These are phyloP conservation scores for Drosophila nr. perissopoda DNA, from an alignment of 2,888 invertebrate genomes.

Conservation along the genomic window DNA sequence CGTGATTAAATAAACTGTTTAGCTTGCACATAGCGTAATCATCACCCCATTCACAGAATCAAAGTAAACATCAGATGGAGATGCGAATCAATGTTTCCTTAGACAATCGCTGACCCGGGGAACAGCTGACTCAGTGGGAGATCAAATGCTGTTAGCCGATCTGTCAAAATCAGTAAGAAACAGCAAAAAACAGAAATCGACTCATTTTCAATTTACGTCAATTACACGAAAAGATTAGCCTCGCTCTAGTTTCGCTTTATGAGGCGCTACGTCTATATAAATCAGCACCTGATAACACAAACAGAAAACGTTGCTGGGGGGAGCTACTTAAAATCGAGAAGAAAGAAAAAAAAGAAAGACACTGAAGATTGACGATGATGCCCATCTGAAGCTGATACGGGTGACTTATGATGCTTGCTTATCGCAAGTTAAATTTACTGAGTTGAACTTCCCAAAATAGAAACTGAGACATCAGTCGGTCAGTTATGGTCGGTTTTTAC, in stretches of 20 bases:
- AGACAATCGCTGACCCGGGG: slow-evolving; percentile 9
- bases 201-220: slow-evolving; percentile 71
- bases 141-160: slow-evolving; percentile 41
- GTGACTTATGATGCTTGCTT: slow-evolving; percentile 23
- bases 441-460: slow-evolving; percentile 46
- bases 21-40: not conserved
- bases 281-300: slow-evolving; percentile 65
- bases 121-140: slow-evolving; percentile 40
- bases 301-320: slow-evolving; percentile 48
- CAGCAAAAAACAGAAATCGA: slow-evolving; percentile 41
- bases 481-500: slow-evolving; percentile 42
- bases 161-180: slow-evolving; percentile 20
- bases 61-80: slow-evolving; percentile 9
- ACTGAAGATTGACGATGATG: slow-evolving; percentile 17
- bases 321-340: slow-evolving; percentile 5
- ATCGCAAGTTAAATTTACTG: slow-evolving; percentile 37
- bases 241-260: slow-evolving; percentile 67
- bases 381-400: slow-evolving; percentile 17
- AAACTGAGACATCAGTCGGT: slow-evolving; percentile 27
- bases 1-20: slow-evolving; percentile 7
- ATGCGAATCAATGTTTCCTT: slow-evolving; percentile 26
- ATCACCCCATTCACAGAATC: slow-evolving; percentile 16
- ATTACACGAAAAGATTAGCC: slow-evolving; percentile 75
- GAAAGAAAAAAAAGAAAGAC: slow-evolving; percentile 8
- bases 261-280: slow-evolving; percentile 49